A percentile compares a stretch with the other conserved stretches of the same genome.
Conservation (phyloP, 2,113 vertebrate genomes). For the Chlorodrepanis virens region DNA sequence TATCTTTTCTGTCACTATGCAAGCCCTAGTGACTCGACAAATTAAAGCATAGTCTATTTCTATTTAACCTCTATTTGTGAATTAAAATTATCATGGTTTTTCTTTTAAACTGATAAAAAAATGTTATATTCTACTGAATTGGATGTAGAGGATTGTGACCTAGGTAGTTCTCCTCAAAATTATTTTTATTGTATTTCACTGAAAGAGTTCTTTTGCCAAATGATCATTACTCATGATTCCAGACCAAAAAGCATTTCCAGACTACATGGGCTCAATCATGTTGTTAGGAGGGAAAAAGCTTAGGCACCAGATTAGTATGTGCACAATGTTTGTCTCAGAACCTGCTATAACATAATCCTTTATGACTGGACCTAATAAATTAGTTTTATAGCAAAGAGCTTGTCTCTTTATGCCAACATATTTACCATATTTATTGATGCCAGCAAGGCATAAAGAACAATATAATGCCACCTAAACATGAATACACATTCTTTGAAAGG, state of each 20-base stretch:
- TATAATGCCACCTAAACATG: not conserved
- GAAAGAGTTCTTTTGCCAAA: not conserved
- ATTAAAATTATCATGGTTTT: not conserved
- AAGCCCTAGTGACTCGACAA: not conserved
- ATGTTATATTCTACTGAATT: not conserved
- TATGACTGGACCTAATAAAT: not conserved
- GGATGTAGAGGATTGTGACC: not conserved
- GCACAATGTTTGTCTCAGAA: not conserved
- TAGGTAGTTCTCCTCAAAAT: not conserved
- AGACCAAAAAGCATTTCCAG: not conserved
- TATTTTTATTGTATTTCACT: not conserved
- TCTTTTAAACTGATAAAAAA: not conserved
- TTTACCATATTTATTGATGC: too few relatives aligned
- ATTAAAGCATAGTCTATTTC: not conserved
- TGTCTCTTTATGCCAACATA: not conserved
- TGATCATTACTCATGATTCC: not conserved
- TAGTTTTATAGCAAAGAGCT: not conserved
- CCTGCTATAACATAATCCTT: not conserved
- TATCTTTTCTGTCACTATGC: not conserved
- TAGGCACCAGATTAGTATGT: not conserved
- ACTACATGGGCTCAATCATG: not conserved
- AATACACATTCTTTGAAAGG: not conserved
- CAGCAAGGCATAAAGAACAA: not conserved
- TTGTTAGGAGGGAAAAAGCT: not conserved
- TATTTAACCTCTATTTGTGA: not conserved